Base-by-base conservation (phyloP, 2,113 vertebrate species). In the Todiramphus saurophagus region DNA sequence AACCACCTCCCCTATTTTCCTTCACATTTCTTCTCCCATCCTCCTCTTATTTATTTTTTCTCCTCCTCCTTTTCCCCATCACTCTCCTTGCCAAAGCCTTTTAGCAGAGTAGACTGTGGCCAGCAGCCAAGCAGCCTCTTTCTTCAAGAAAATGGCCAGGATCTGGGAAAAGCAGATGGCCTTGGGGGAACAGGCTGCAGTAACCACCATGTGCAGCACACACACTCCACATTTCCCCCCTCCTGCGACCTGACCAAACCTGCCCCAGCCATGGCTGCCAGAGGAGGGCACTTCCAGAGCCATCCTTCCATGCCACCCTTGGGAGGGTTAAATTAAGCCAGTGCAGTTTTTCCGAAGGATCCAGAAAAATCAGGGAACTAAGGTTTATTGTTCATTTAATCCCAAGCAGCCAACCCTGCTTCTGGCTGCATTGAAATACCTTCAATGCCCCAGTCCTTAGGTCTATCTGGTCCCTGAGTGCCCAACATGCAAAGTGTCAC, bases 1-100 rank as follows among this genome's bases (percentile, higher is more conserved):
- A 24, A 1, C 23, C 17, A 2, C 27, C 5, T 58, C 20, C 27
- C 9, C 5, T 10, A 0, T 50, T 48, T 35, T 0, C 28, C 51
- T 7, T 21, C 19, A 7, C 44, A 4, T 79, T 66, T 70, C 18
- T 75, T 63, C 46, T 62, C 41, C 2, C 10, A 41, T 58, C 44
- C 14, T 59, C 16, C 8, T 62, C 43, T 35, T 3, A 4, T 51
- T 51, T 31, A n/a, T 50, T 33, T 33, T 66, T 33, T 15, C 27
- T 23, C 14, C 35, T 86, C 18, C 67, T 16, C 43, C 20, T 84
- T 69, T 28, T 39, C 63, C 68, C 77, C 80, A 64, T 59, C 88
- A 73, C 58, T 80, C 73, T 94, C 69, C 19, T n/a, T 39, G 19
- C 84, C 90, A 58, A 86, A 93, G 24, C 43, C 66, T 78, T 56